Conservation (phyloP, 2,113 vertebrate genomes). For the Pelvicachromis taeniatus region DNA sequence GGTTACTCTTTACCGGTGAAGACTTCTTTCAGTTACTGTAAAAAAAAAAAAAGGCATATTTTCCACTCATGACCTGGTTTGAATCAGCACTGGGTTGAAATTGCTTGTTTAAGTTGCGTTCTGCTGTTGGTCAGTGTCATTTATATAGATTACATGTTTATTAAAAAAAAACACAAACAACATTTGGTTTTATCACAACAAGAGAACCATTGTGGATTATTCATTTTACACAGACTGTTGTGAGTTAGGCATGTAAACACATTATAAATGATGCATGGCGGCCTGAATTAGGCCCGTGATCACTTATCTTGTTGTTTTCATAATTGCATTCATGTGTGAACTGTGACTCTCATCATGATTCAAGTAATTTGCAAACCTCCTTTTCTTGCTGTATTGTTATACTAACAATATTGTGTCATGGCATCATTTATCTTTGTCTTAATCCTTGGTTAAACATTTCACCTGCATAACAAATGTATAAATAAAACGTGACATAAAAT, state of each 20-base stretch:
- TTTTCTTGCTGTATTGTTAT: background rate
- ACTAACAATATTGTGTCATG: background rate
- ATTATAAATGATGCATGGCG: slow-evolving; percentile 6
- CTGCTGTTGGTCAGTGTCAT: background rate
- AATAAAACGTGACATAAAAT: background rate
- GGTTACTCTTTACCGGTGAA: background rate
- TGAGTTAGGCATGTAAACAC: background rate
- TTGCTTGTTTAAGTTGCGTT: background rate
- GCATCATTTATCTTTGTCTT: background rate
- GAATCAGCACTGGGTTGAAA: background rate
- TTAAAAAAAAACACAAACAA: background rate
- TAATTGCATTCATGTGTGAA: background rate
- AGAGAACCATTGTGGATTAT: background rate
- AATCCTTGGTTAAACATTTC: background rate
- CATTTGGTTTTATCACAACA: background rate
- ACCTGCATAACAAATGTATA: background rate
- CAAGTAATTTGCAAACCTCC: background rate
- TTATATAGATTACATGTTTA: background rate
- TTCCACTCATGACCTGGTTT: background rate
- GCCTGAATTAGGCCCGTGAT: background rate
- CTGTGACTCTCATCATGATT: background rate
- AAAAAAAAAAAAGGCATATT: background rate
- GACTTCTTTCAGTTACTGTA: background rate
- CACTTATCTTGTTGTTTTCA: background rate
- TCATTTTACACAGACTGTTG: background rate